Conservation (phyloP, 2,888 invertebrate species). For the Xylota sylvarum region DNA sequence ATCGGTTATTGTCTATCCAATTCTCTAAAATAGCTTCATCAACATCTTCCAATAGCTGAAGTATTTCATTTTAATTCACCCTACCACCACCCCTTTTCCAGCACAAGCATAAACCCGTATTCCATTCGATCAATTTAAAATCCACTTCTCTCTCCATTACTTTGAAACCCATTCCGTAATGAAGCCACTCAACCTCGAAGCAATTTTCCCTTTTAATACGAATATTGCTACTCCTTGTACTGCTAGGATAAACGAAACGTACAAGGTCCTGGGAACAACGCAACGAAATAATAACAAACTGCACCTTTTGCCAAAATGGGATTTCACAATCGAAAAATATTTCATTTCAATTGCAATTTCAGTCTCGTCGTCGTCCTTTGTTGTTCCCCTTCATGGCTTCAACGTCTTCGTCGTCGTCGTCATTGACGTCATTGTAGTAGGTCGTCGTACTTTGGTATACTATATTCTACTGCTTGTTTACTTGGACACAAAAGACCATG, state of each 20-base stretch:
- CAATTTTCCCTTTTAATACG: conserved; percentile 33
- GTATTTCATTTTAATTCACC: conserved; percentile 31
- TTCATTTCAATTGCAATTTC: conserved; percentile 64
- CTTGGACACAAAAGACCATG: conserved; percentile 50
- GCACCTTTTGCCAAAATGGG: conserved; percentile 61
- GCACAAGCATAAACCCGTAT: conserved; percentile 27
- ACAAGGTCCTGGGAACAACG: conserved; percentile 6
- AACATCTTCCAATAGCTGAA: conserved; percentile 2
- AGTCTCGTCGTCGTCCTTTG: conserved; percentile 39
- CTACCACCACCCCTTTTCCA: neutral
- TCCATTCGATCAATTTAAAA: conserved; percentile 39
- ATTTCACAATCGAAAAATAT: conserved; percentile 65
- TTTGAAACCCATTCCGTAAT: conserved; percentile 32
- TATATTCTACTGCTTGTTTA: conserved; percentile 27
- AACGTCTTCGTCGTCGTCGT: conserved; percentile 19
- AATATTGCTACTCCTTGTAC: conserved; percentile 18
- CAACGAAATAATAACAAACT: conserved; percentile 55
- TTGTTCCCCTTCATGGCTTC: neutral
- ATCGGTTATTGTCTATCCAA: neutral
- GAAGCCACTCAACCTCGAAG: conserved; percentile 43
- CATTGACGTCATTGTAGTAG: conserved; percentile 23
- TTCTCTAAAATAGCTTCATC: neutral
- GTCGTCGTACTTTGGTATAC: conserved; percentile 10
- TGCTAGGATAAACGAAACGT: neutral
- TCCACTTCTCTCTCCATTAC: conserved; percentile 13